Evolutionary conservation across 2,113 vertebrate species (phyloP).

Genomic region (Ovibos moschatus): DNA sequence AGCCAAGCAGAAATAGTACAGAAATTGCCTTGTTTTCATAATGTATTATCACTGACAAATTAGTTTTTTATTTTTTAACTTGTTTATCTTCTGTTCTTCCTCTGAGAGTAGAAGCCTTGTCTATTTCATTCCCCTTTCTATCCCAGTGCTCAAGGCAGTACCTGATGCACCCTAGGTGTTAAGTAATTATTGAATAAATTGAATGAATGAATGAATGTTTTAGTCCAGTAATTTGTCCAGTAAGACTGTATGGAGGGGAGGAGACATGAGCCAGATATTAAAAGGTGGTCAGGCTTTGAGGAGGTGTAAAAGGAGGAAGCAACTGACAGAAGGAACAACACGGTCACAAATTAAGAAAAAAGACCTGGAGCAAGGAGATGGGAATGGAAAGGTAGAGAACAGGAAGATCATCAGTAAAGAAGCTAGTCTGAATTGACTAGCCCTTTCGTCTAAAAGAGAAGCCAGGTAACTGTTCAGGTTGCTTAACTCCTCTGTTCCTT

Average conservation of each 20-base stretch:
- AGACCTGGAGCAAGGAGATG: not conserved
- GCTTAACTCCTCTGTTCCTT: not conserved
- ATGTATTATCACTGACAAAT: not conserved
- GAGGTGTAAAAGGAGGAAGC: not conserved
- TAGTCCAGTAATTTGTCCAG: not conserved
- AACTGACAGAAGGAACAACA: not conserved
- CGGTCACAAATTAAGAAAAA: not conserved
- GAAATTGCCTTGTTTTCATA: conserved; percentile 12
- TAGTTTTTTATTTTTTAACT: not conserved
- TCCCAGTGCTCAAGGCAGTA: not conserved
- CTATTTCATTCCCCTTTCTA: not conserved
- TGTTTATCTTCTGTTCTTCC: not conserved
- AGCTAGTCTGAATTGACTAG: not conserved
- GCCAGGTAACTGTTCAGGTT: not conserved
- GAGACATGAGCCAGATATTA: not conserved
- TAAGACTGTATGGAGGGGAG: not conserved
- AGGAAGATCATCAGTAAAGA: not conserved
- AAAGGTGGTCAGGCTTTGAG: not conserved
- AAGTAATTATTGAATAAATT: not conserved
- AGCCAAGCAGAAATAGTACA: not conserved
- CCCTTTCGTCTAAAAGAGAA: not conserved
- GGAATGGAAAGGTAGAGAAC: not conserved
- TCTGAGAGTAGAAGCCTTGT: not conserved
- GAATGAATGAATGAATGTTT: not conserved
- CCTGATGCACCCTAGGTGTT: not conserved